phyloP scores from a whole-genome alignment of 2,113 vertebrate species.

The Apistogramma diplotaenia region DNA sequence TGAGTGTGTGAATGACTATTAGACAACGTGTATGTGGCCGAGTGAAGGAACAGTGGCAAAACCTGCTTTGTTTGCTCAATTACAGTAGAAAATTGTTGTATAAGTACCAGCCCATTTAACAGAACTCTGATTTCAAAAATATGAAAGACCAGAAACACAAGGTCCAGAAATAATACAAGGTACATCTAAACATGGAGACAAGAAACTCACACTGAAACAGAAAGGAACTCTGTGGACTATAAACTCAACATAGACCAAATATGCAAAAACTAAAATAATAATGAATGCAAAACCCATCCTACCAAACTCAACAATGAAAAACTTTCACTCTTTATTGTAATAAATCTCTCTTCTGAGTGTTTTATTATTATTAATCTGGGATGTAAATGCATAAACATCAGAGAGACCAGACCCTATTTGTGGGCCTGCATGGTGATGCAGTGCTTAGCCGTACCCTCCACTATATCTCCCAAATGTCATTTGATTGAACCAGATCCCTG shows the following conservation, averaged over 20 bases:
- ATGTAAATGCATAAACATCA: neutral
- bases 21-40: neutral
- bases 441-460: neutral
- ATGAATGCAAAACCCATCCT: neutral
- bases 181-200: neutral
- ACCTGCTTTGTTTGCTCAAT: neutral
- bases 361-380: neutral
- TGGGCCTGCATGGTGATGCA: neutral
- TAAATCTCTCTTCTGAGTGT: neutral
- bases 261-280: neutral
- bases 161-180: neutral
- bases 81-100: neutral
- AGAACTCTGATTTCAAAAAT: neutral
- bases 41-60: neutral
- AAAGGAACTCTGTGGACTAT: too few species aligned
- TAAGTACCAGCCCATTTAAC: neutral
- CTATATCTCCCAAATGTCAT: neutral
- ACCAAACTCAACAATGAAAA: neutral
- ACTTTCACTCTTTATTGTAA: rapidly evolving
- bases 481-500: neutral
- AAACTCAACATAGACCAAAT: too few species aligned
- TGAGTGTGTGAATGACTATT: neutral
- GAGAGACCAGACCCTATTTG: neutral
- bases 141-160: too few species aligned
- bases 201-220: neutral